Evolutionary conservation across 2,797 vertebrate genomes (phyloP).

Genomic region (Phoeniculus purpureus): DNA sequence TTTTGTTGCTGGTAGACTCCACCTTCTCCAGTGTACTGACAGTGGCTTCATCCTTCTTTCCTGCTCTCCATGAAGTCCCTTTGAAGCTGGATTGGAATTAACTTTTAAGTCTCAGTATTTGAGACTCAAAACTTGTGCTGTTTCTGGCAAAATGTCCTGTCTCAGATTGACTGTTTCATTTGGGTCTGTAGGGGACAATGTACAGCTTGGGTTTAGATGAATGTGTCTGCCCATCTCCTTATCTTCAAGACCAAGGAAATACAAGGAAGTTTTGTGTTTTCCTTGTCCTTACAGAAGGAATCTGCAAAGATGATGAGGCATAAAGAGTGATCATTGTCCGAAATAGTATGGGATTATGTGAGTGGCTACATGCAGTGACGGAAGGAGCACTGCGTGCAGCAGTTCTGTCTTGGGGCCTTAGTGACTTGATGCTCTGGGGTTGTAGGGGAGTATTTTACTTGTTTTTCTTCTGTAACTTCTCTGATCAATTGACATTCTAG

Average conservation of each 20-base stretch:
- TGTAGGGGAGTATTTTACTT: background rate
- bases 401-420: background rate
- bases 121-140: background rate
- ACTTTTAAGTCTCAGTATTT: background rate
- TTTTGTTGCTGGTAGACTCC: background rate
- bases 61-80: background rate
- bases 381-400: background rate
- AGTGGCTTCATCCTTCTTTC: background rate
- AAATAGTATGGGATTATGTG: background rate
- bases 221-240: background rate
- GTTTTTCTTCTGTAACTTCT: background rate
- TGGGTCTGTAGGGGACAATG: background rate
- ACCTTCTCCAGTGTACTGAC: background rate
- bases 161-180: background rate
- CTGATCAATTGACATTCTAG: constrained; percentile 43
- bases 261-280: background rate
- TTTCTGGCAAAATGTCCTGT: background rate
- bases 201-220: background rate
- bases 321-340: background rate
- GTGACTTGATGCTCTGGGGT: background rate
- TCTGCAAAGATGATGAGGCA: background rate
- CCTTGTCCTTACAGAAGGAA: background rate
- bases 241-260: background rate
- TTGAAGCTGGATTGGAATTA: background rate
- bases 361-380: background rate